These are phyloP conservation scores for Umimayanthus chanpuru DNA, from an alignment of 92 coral and sea anemone genomes.

Conservation along the genomic window DNA sequence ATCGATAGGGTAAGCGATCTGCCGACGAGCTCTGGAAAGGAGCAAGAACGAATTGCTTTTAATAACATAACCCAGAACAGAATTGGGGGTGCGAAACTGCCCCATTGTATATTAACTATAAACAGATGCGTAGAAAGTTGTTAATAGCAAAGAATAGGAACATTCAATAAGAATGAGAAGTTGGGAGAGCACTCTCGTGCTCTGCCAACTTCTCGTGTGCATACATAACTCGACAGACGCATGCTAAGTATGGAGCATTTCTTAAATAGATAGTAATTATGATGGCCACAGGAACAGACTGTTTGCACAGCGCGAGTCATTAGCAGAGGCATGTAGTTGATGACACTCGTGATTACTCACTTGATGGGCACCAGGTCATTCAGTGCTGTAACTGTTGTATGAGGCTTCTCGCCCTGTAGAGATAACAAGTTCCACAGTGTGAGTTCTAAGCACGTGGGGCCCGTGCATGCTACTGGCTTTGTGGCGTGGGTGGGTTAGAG, in stretches of 20 bases:
- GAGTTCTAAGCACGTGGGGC: background rate
- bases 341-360: conserved; percentile 52
- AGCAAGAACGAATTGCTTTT: background rate
- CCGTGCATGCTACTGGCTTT: background rate
- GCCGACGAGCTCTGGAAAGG: conserved; percentile 89
- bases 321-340: background rate
- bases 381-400: conserved; percentile 86
- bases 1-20: conserved; percentile 85
- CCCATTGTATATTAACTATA: no score
- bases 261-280: background rate
- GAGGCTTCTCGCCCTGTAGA: conserved; percentile 74
- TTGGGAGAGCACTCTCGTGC: no score
- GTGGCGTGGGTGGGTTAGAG: no score
- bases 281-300: background rate
- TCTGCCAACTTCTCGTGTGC: no score
- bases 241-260: no score
- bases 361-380: conserved; percentile 91
- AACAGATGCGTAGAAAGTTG: no score
- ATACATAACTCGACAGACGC: no score
- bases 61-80: background rate
- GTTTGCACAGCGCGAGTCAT: background rate
- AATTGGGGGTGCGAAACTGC: no score
- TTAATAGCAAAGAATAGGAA: no score
- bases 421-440: background rate
- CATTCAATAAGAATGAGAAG: no score